Conservation (phyloP, 1,140 invertebrate species). For the Dinoponera quadriceps region DNA sequence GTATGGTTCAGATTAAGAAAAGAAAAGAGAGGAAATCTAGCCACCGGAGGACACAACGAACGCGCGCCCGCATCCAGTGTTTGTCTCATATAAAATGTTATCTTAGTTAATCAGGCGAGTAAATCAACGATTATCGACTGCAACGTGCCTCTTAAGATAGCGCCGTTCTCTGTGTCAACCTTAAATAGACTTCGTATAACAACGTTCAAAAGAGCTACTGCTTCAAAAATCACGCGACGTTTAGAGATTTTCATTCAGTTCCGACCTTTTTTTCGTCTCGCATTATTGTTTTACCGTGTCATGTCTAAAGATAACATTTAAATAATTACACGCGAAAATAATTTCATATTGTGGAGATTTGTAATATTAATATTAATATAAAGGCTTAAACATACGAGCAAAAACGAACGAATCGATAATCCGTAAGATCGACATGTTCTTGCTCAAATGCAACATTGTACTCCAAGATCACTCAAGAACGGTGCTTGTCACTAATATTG, state of each 20-base stretch:
- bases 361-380: neutral
- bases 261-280: neutral
- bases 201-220: neutral
- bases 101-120: neutral
- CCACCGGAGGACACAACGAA: neutral
- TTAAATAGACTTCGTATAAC: neutral
- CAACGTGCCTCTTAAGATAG: neutral
- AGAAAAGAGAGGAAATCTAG: neutral
- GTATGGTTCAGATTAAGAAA: neutral
- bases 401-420: neutral
- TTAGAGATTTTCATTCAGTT: neutral
- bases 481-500: too few relatives aligned
- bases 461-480: too few relatives aligned
- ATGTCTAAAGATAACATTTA: neutral
- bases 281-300: neutral
- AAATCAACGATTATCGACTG: constrained; percentile 6
- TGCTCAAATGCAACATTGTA: too few relatives aligned
- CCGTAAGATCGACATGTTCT: neutral
- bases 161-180: neutral
- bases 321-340: neutral
- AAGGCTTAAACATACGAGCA: neutral
- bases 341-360: neutral
- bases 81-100: neutral
- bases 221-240: neutral
- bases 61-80: neutral